Conservation (phyloP, 2,888 invertebrate species). For the Hydrotaea diabolus region DNA sequence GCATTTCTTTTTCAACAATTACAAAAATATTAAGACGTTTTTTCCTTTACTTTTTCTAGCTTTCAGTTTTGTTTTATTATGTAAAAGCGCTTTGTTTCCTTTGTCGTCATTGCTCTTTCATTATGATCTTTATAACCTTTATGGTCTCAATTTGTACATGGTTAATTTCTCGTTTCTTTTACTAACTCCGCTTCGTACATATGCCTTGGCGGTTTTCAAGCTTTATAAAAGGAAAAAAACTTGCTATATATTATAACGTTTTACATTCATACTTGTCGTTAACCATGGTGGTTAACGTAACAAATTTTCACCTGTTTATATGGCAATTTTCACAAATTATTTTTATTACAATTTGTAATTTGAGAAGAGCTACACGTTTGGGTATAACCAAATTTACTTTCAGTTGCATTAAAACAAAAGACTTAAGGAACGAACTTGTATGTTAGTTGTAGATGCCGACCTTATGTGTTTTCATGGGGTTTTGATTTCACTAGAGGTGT, state of each 20-base stretch:
- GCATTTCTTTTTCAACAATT: background rate
- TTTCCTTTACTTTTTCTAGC: background rate
- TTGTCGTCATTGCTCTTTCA: background rate
- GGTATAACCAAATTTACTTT: too few relatives aligned
- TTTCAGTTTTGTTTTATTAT: background rate
- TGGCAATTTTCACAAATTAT: background rate
- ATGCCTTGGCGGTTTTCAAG: too few relatives aligned
- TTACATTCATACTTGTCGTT: background rate
- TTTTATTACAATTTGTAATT: too few relatives aligned
- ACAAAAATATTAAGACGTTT: too few relatives aligned
- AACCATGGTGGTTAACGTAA: background rate
- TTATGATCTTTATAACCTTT: background rate
- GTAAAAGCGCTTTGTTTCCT: background rate
- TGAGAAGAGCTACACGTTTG: too few relatives aligned
- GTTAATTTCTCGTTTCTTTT: too few relatives aligned
- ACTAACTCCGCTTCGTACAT: too few relatives aligned
- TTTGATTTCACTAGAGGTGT: too few relatives aligned
- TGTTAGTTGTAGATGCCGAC: too few relatives aligned
- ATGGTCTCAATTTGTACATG: background rate
- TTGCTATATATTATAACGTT: background rate
- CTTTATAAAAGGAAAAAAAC: background rate
- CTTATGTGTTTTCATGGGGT: too few relatives aligned
- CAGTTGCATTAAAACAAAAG: too few relatives aligned
- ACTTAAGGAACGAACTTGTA: too few relatives aligned
- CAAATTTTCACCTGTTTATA: constrained; percentile 10